A percentile compares a stretch with the other conserved stretches of the same genome.
phyloP scores from a whole-genome alignment of 23 tunicate species.

The Halocynthia aurantium region DNA sequence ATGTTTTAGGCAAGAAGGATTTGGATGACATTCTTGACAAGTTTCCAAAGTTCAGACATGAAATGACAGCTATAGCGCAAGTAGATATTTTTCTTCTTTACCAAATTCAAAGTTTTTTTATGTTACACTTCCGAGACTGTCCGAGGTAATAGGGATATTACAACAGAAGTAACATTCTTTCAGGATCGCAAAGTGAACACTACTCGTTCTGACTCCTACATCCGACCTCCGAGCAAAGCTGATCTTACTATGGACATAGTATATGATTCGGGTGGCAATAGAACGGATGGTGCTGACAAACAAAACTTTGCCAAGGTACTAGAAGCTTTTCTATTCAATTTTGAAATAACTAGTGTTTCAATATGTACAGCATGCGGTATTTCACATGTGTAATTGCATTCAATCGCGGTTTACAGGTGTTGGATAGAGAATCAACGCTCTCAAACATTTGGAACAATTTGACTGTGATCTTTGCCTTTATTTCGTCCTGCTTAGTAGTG shows the following conservation, averaged over 20 bases:
- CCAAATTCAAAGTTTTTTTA: no score
- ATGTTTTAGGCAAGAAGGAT: constrained; percentile 50
- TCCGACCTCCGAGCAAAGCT: constrained; percentile 22
- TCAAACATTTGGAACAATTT: constrained; percentile 30
- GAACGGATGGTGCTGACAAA: constrained; percentile 33
- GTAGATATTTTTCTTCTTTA: constrained; percentile 11
- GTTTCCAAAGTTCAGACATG: constrained; percentile 68
- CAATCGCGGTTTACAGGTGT: constrained; percentile 1
- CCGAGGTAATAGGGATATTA: not conserved
- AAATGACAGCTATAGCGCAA: constrained; percentile 60
- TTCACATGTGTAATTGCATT: no score
- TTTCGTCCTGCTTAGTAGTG: constrained; percentile 40
- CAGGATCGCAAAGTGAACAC: constrained; percentile 55
- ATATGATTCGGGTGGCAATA: constrained; percentile 14
- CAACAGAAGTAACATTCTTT: not conserved
- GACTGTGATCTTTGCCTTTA: constrained; percentile 44
- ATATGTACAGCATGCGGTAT: no score
- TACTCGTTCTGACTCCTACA: constrained; percentile 27
- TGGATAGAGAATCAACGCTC: constrained; percentile 54
- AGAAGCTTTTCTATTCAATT: not conserved
- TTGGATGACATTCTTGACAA: constrained; percentile 57
- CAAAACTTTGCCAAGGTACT: constrained; percentile 33
- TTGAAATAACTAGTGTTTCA: no score
- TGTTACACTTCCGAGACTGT: not conserved
- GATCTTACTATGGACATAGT: constrained; percentile 13